Evolutionary conservation across 2,113 vertebrate genomes (phyloP).

Genomic region (Isurus oxyrinchus): DNA sequence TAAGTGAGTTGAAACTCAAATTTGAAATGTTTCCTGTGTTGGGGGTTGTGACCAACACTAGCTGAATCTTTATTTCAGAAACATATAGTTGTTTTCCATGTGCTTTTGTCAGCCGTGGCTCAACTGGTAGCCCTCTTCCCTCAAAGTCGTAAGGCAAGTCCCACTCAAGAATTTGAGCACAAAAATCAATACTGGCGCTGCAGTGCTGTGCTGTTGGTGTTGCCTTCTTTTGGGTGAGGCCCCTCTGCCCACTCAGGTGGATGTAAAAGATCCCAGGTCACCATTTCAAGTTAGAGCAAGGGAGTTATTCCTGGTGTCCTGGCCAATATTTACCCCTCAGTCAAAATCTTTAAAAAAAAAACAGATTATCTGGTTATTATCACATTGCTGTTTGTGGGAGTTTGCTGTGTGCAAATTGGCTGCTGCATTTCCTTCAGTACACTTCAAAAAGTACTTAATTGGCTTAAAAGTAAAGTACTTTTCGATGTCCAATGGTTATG

Average conservation of each 20-base stretch:
- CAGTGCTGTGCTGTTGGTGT: too few relatives aligned
- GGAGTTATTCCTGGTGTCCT: neutral
- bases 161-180: neutral
- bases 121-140: too few relatives aligned
- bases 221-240: too few relatives aligned
- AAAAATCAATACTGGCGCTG: too few relatives aligned
- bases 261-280: too few relatives aligned
- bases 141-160: neutral
- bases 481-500: neutral
- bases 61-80: neutral
- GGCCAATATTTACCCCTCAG: neutral
- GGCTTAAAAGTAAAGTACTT: neutral
- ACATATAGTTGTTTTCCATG: too few relatives aligned
- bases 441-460: neutral
- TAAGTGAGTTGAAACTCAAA: too few relatives aligned
- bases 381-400: neutral
- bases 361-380: neutral
- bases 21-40: neutral
- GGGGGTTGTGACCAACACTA: neutral
- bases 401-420: neutral
- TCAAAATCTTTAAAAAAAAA: neutral
- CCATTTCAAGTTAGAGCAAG: too few relatives aligned
- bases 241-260: too few relatives aligned
- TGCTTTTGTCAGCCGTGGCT: too few relatives aligned
- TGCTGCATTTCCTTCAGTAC: neutral